Base-by-base conservation (phyloP, 2,888 invertebrate genomes). In the Mystacides longicornis region DNA sequence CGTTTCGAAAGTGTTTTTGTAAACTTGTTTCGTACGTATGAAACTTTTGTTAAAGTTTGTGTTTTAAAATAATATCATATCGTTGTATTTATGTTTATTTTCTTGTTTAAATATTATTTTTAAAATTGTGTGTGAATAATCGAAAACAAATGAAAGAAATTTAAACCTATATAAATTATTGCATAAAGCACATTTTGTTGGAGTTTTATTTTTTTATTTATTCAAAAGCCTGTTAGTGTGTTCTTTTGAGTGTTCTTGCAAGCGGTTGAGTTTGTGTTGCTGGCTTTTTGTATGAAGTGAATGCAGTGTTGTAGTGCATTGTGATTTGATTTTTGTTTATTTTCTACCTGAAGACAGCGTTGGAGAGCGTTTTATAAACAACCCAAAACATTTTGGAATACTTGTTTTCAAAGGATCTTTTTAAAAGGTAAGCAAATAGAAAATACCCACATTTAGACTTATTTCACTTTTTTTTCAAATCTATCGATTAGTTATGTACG, bases 41-140 rank as follows among this genome's bases (percentile, higher is more conserved):
- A 37, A 37, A 37, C 37, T 37, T 27, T 37, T 37, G 37, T 37
- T 37, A 14, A 37, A 37, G 37, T 37, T 37, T 37, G 37, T 37
- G 14, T 37, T 37, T n/a, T 37, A 7, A 5, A 11, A 27, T 37
- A 14, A n/a, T 7, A 14, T 16, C 16, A 14, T 37, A 3, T 37
- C 3, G 14, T 37, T 27, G 5, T 27, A 27, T 27, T 7, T 7
- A 27, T 14, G n/a, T 37, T 3, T 14, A 14, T 37, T 37, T 37
- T n/a, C 27, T 37, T 14, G 37, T 37, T 37, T 37, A 14, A 37
- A 7, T 37, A n/a, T 7, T 37, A 37, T 37, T 37, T n/a, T n/a
- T n/a, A n/a, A n/a, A n/a, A n/a, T n/a, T n/a, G n/a, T n/a, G n/a
- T n/a, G n/a, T n/a, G n/a, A n/a, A n/a, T n/a, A n/a, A n/a, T n/a